Conservation (phyloP, 1,140 invertebrate genomes). For the Ceratosolen solmsi region DNA sequence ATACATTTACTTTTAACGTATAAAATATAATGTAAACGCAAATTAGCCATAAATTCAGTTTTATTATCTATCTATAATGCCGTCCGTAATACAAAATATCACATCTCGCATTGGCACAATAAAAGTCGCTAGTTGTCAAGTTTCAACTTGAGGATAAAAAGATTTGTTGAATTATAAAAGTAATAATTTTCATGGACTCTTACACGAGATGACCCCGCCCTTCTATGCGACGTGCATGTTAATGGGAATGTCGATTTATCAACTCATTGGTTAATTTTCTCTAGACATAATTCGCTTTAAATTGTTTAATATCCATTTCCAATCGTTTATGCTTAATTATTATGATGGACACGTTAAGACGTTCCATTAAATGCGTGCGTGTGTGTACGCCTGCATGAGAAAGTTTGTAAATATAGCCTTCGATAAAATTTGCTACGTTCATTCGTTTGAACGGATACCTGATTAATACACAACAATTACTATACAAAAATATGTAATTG, state of each 20-base stretch:
- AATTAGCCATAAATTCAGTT: neutral
- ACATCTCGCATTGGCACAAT: no score
- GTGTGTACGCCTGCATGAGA: no score
- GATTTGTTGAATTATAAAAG: neutral
- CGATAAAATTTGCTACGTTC: no score
- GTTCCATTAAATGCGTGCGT: neutral
- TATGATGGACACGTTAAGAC: neutral
- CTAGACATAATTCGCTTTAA: neutral
- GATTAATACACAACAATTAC: no score
- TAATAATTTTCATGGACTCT: conserved; percentile 8
- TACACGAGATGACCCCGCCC: neutral
- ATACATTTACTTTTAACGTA: neutral
- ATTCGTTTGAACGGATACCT: no score
- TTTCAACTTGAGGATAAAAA: conserved; percentile 16
- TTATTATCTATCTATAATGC: neutral
- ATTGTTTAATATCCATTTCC: conserved; percentile 20
- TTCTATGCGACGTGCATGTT: neutral
- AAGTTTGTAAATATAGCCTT: neutral
- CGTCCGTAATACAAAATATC: neutral
- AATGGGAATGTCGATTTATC: conserved; percentile 26
- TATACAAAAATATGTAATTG: no score
- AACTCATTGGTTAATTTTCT: conserved; percentile 1
- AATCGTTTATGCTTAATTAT: neutral
- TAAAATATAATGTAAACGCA: neutral
- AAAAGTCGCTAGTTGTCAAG: no score